Base-by-base conservation (phyloP, 1,140 invertebrate genomes). In the Drosophila persimilis region DNA sequence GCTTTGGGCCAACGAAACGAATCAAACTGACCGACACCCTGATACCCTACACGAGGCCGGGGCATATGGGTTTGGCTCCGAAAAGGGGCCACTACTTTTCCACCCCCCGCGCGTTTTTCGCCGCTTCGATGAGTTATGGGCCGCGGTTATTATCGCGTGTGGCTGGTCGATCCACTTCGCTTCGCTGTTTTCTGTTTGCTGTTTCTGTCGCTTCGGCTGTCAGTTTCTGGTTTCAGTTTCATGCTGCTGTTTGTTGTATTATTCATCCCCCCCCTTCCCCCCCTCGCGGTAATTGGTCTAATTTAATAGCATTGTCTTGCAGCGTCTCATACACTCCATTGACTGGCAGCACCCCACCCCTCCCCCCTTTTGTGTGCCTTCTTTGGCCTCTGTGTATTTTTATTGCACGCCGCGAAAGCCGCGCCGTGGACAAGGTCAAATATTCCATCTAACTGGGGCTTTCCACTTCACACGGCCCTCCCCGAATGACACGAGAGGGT, bases 381-480 rank as follows among this genome's bases (percentile, higher is more conserved):
- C 8, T 31, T 13, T 43, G 66, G 45, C 50, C 44, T 57, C 20
- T 13, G 66, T 45, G 69, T 41, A 5, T 67, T 46, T 67, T 53
- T 66, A 69, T 67, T 47, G 51, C 17, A 35, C 24, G n/a, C 9
- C 48, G 52, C 11, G 45, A 70, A 50, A 69, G 52, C 66, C 52
- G 51, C 53, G 35, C 35, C 35, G 35, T 39, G 35, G 48, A 44
- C 80, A 84, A 84, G 80, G 80, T 60, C 81, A 54, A 61, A 72
- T 65, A 69, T 86, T 75, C 46, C 24, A 44, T 54, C 50, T 73
- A n/a, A 73, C 58, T 73, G 62, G 39, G 31, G 50, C 20, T 26
- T 63, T 56, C 35, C 46, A 35, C 52, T 50, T 62, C 20, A 17
- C 11, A 8, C 9, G 26, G 35, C 20, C 60, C 39, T 13, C 6